These are phyloP conservation scores for Tragulus kanchil DNA, from an alignment of 2,113 vertebrate species.

Conservation along the genomic window DNA sequence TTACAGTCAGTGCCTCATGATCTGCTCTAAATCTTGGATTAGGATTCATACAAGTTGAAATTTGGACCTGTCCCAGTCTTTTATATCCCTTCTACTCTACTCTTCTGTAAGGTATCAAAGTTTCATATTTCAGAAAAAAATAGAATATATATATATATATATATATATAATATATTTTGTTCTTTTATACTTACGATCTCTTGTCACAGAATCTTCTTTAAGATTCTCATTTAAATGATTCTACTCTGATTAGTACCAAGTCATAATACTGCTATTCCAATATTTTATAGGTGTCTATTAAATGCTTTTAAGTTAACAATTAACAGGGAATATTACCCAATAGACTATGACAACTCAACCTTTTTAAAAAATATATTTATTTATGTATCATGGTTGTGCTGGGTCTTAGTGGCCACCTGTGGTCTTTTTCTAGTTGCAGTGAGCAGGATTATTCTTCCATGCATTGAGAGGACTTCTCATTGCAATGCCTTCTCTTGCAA, in stretches of 20 bases:
- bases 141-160: too few relatives aligned
- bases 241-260: neutral
- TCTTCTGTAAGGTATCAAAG: neutral
- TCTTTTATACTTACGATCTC: neutral
- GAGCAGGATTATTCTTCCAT: neutral
- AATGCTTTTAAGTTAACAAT: neutral
- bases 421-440: neutral
- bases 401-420: fast-evolving
- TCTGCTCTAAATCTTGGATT: neutral
- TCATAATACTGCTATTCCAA: neutral
- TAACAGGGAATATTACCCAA: neutral
- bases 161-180: neutral
- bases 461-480: neutral
- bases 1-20: neutral
- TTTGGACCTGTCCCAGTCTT: neutral
- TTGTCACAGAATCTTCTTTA: neutral
- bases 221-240: neutral
- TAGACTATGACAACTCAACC: neutral
- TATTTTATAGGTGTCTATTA: neutral
- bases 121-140: neutral
- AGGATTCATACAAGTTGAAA: neutral
- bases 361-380: neutral
- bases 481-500: neutral
- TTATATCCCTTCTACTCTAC: neutral
- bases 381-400: neutral